Conservation (phyloP, 2,797 vertebrate species). For the Cyclura pinguis region DNA sequence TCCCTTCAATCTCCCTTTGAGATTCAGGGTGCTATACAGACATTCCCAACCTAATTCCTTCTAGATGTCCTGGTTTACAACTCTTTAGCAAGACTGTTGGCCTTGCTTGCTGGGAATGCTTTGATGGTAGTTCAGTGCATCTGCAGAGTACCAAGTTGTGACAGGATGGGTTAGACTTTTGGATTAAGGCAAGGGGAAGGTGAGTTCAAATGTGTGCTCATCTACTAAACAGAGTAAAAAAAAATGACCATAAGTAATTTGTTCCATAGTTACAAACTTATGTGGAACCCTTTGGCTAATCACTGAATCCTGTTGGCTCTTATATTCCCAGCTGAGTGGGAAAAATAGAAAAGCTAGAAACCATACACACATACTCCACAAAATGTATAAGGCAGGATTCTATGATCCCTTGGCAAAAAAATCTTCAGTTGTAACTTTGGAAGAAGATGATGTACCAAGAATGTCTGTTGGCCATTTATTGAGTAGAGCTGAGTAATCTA, state of each 20-base stretch:
- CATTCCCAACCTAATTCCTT: no score
- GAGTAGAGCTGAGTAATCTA: not conserved
- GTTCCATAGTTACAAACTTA: not conserved
- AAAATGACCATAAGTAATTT: not conserved
- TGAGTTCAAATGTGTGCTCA: not conserved
- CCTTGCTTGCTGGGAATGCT: no score
- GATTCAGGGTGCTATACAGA: not conserved
- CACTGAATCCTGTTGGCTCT: not conserved
- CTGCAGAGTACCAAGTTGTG: no score
- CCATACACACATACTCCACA: not conserved
- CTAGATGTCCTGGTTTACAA: no score
- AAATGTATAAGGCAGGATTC: not conserved
- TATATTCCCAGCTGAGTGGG: not conserved
- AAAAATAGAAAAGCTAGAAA: not conserved
- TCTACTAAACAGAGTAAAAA: not conserved
- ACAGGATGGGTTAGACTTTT: not conserved
- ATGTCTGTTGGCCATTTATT: conserved; percentile 23
- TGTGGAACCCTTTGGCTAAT: not conserved
- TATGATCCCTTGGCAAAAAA: not conserved
- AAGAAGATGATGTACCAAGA: not conserved
- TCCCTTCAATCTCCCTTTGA: not conserved
- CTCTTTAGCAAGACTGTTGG: no score
- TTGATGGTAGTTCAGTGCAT: no score
- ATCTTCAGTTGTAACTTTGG: not conserved
- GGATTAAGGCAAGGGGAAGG: not conserved